Percentiles rank a stretch among this genome's conserved stretches.
phyloP scores from a whole-genome alignment of 2,888 invertebrate species.

The Trichopria drosophilae region DNA sequence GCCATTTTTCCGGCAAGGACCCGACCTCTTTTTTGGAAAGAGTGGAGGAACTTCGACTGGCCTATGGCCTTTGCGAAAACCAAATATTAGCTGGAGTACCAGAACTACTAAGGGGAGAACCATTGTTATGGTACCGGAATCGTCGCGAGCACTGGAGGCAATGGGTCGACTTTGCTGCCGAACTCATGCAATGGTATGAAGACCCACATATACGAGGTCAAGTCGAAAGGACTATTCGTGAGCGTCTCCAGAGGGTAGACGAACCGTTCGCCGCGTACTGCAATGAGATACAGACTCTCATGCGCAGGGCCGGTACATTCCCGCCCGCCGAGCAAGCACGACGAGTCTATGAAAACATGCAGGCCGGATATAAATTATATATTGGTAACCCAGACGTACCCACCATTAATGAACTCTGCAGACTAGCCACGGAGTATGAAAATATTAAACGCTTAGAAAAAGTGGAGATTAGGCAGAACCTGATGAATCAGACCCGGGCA shows the following conservation, averaged over 20 bases:
- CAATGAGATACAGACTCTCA: background rate
- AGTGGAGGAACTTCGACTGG: background rate
- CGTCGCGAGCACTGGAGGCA: too few relatives aligned
- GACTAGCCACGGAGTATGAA: conserved; percentile 7
- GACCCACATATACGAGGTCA: too few relatives aligned
- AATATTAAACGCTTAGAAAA: background rate
- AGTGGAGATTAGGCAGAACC: too few relatives aligned
- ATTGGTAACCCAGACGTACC: background rate
- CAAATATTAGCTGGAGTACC: background rate
- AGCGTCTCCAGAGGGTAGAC: background rate
- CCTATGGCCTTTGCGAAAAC: background rate
- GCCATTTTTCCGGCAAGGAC: too few relatives aligned
- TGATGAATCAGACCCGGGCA: too few relatives aligned
- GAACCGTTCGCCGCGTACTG: conserved; percentile 2
- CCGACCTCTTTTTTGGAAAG: too few relatives aligned
- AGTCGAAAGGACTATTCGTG: conserved; percentile 2
- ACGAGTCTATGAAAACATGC: conserved; percentile 6
- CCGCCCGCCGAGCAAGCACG: background rate
- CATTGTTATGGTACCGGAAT: too few relatives aligned
- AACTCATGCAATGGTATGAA: too few relatives aligned
- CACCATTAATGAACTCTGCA: background rate
- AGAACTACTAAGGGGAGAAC: too few relatives aligned
- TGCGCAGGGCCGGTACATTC: conserved; percentile 1
- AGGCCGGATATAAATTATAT: too few relatives aligned
- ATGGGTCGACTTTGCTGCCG: too few relatives aligned